These are phyloP conservation scores for Trachymyrmex cornetzi DNA, from an alignment of 1,140 invertebrate genomes.

Conservation along the genomic window DNA sequence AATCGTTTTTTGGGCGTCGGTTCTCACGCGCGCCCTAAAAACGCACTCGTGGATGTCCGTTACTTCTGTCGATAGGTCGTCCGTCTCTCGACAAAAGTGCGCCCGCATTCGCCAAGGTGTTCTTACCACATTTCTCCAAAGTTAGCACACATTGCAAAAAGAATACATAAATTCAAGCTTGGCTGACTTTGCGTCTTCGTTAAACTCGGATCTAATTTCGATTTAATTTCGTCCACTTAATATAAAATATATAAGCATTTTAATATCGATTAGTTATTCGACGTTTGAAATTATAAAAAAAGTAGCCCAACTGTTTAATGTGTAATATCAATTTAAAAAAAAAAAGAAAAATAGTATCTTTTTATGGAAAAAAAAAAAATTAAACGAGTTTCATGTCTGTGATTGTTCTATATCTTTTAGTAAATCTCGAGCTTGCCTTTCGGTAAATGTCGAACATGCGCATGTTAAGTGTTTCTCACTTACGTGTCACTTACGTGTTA, in stretches of 20 bases:
- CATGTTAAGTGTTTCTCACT: background rate
- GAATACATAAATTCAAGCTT: background rate
- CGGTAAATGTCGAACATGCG: background rate
- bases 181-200: background rate
- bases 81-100: background rate
- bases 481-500: slow-evolving; percentile 46
- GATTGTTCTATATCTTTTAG: background rate
- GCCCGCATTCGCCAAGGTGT: background rate
- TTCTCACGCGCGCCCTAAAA: slow-evolving; percentile 65
- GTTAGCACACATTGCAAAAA: background rate
- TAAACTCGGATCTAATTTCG: too few relatives aligned
- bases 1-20: slow-evolving; percentile 44
- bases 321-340: background rate
- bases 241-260: too few relatives aligned
- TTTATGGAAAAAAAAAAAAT: background rate
- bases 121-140: slow-evolving; percentile 8
- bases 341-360: background rate
- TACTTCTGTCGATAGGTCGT: slow-evolving; percentile 47
- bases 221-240: background rate
- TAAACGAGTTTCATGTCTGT: background rate
- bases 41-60: slow-evolving; percentile 50
- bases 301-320: background rate
- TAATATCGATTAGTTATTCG: background rate
- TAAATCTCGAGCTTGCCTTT: background rate
- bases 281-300: background rate